Base-by-base conservation (phyloP, 2,797 vertebrate genomes). In the Malacoraja senta region DNA sequence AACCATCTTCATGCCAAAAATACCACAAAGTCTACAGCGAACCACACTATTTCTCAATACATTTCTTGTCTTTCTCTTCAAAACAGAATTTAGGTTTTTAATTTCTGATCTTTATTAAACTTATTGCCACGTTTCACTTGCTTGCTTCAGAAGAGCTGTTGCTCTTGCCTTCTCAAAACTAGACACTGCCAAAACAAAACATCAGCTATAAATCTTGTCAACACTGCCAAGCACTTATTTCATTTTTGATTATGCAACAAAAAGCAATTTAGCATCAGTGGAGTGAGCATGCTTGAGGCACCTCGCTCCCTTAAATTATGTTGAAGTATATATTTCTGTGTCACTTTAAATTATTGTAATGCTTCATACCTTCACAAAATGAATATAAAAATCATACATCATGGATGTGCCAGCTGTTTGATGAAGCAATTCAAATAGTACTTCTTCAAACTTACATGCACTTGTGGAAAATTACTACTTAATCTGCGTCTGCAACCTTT, bases 1-100 rank as follows among this genome's bases (percentile, higher is more conserved):
- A 93, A 93, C 65, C 77, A 93, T 93, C 91, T 90, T 38, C 38
- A 1, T 21, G 93, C 93, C 53, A 93, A 92, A 92, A 92, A 65
- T 63, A 38, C 12, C 61, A 93, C 13, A 35, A 93, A 93, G 68
- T 26, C 26, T 72, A 35, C 68, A 44, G 68, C 63, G 35, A 44
- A 72, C 21, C 38, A 72, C 44, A 24, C 35, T 6, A 68, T 68
- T 76, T 92, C 68, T 17, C 90, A 71, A 74, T 26, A 35, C 68
- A 72, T 91, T 91, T 91, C 24, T 32, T 72, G 63, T n/a, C 21
- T n/a, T 58, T 21, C 17, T 68, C 32, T 35, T 15, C 29, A 35
- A 38, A 80, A 38, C 29, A 8, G n/a, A 88, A 53, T 53, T 38
- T 9, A 17, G 58, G 21, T 32, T 84, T 84, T 35, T 17, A 12